Evolutionary conservation across 1,140 invertebrate genomes (phyloP).

Genomic region (Penaeus vannamei): DNA sequence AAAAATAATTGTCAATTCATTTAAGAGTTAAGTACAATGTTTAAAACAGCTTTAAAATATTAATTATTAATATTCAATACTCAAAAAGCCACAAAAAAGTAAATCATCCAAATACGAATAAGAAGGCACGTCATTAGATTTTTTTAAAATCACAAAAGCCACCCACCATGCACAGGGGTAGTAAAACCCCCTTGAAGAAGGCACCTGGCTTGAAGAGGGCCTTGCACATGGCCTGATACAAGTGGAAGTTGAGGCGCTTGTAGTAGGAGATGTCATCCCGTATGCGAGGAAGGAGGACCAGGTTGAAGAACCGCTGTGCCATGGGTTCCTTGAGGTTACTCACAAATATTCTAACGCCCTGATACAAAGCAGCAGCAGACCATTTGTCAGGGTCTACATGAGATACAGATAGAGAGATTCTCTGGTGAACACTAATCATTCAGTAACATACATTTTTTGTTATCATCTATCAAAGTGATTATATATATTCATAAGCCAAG

Average conservation of each 20-base stretch:
- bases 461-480: no score
- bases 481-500: no score
- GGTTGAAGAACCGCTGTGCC: conserved; percentile 96
- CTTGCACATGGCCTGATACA: conserved; percentile 95
- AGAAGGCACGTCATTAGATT: not conserved
- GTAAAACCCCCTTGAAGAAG: conserved; percentile 98
- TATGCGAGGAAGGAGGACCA: conserved; percentile 92
- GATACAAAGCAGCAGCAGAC: conserved; percentile 95
- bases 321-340: conserved; percentile 96
- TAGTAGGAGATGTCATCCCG: conserved; percentile 96
- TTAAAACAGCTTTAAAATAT: no score
- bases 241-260: conserved; percentile 96
- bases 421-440: no score
- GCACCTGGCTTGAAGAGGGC: conserved; percentile 96
- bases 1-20: conserved; percentile 42
- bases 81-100: not conserved
- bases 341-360: conserved; percentile 94
- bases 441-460: no score
- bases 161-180: conserved; percentile 88
- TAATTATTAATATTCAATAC: no score
- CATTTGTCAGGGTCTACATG: conserved; percentile 75
- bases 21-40: no score
- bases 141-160: conserved; percentile 50
- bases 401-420: not conserved
- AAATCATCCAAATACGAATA: not conserved